These are phyloP conservation scores for Urechis unicinctus DNA, from an alignment of 2,888 invertebrate genomes.

Conservation along the genomic window DNA sequence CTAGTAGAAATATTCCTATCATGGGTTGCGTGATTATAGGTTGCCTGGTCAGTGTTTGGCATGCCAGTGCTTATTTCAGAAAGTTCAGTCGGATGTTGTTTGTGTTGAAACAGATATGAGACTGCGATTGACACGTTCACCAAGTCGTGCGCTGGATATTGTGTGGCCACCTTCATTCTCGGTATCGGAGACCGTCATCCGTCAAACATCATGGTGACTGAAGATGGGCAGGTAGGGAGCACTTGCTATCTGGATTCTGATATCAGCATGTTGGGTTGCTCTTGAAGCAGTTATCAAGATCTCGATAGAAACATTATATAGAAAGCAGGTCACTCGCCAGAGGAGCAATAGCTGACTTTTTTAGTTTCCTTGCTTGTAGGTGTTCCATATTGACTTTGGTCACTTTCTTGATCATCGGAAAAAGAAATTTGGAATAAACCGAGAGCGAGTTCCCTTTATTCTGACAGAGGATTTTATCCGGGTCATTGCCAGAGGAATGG, in stretches of 20 bases:
- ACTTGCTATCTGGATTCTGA: not conserved
- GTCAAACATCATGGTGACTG: slow-evolving; percentile 60
- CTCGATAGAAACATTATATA: not conserved
- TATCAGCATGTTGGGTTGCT: not conserved
- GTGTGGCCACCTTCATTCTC: slow-evolving; percentile 60
- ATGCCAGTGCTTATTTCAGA: no score
- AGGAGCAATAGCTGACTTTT: not conserved
- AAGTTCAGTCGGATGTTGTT: no score
- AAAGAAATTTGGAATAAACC: slow-evolving; percentile 60
- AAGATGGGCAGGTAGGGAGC: slow-evolving; percentile 55
- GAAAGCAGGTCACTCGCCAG: not conserved
- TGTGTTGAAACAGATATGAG: slow-evolving; percentile 43
- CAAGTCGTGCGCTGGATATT: slow-evolving; percentile 60
- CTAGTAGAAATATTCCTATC: no score
- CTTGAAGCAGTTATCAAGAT: no score
- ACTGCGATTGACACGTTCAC: slow-evolving; percentile 59
- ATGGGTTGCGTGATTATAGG: no score
- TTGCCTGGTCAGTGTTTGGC: no score
- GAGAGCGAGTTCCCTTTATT: slow-evolving; percentile 61
- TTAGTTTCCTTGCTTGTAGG: slow-evolving; percentile 38
- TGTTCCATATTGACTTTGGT: slow-evolving; percentile 62
- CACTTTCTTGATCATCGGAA: slow-evolving; percentile 61
- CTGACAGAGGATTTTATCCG: slow-evolving; percentile 58
- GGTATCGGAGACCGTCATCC: slow-evolving; percentile 61
- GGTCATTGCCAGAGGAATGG: slow-evolving; percentile 58